A percentile compares a stretch with the other conserved stretches of the same genome.
Evolutionary conservation across 1,140 invertebrate species (phyloP).

Genomic region (Drosophila albomicans): DNA sequence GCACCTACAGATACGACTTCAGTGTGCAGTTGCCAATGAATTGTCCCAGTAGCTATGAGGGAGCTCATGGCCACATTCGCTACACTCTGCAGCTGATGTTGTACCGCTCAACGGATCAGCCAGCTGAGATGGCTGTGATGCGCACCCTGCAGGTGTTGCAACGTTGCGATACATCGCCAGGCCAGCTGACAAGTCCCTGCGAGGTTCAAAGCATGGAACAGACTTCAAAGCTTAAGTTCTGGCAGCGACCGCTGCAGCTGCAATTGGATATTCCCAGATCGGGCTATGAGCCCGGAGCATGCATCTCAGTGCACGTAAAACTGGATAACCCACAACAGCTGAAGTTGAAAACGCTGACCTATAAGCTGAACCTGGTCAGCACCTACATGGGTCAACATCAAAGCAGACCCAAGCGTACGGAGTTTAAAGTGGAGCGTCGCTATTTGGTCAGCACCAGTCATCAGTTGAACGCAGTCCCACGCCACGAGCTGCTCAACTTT

Average conservation of each 20-base stretch:
- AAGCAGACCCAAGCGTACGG: conserved; percentile 53
- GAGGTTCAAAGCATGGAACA: conserved; percentile 48
- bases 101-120: conserved; percentile 89
- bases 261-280: conserved; percentile 61
- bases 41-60: conserved; percentile 90
- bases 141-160: conserved; percentile 88
- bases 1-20: conserved; percentile 87
- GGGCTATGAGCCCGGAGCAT: conserved; percentile 67
- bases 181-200: background rate
- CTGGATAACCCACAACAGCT: conserved; percentile 80
- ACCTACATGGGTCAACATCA: conserved; percentile 51
- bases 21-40: conserved; percentile 86
- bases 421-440: conserved; percentile 78
- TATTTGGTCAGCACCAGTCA: conserved; percentile 86
- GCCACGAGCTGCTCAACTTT: conserved; percentile 83
- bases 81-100: conserved; percentile 88
- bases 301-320: conserved; percentile 67
- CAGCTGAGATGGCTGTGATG: conserved; percentile 88
- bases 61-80: conserved; percentile 88
- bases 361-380: conserved; percentile 82
- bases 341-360: conserved; percentile 84
- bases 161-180: conserved; percentile 86
- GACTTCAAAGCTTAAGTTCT: conserved; percentile 58
- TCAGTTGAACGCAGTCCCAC: conserved; percentile 84
- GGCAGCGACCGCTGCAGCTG: conserved; percentile 64